These are phyloP conservation scores for Donacobius atricapilla DNA, from an alignment of 2,113 vertebrate species.

Conservation along the genomic window DNA sequence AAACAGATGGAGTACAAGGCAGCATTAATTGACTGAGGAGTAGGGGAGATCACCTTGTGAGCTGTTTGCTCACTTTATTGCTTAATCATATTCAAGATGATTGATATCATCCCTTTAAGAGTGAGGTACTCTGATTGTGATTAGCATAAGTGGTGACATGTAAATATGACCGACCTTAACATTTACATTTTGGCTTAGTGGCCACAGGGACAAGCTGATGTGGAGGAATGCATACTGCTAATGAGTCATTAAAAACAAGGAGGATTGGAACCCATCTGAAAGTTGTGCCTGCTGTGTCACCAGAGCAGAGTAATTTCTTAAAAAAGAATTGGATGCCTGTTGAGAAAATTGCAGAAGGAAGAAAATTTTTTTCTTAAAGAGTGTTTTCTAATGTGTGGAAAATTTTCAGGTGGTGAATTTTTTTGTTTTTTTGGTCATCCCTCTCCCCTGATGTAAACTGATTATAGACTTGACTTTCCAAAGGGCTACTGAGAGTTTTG, in stretches of 20 bases:
- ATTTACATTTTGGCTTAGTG: constrained; percentile 33
- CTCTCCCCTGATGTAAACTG: background rate
- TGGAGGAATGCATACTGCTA: constrained; percentile 1
- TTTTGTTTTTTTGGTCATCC: background rate
- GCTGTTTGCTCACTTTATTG: background rate
- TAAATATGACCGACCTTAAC: constrained; percentile 36
- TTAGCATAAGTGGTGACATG: constrained; percentile 61
- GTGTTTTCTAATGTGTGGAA: background rate
- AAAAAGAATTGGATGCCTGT: background rate
- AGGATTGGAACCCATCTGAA: background rate
- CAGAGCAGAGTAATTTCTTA: background rate
- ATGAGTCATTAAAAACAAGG: constrained; percentile 2
- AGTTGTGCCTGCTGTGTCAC: background rate
- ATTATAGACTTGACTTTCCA: background rate
- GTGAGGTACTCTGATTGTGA: background rate
- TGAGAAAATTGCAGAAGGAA: background rate
- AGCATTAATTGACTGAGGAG: constrained; percentile 28
- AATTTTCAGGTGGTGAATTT: background rate
- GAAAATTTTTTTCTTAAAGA: background rate
- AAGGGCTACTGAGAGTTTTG: background rate
- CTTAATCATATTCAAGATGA: constrained; percentile 57
- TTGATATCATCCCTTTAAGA: constrained; percentile 38
- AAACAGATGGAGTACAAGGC: constrained; percentile 13
- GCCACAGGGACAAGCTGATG: background rate
- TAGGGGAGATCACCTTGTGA: constrained; percentile 44